A percentile compares a stretch with the other conserved stretches of the same genome.
Evolutionary conservation across 2,888 invertebrate genomes (phyloP).

Genomic region (Lypha dubia): DNA sequence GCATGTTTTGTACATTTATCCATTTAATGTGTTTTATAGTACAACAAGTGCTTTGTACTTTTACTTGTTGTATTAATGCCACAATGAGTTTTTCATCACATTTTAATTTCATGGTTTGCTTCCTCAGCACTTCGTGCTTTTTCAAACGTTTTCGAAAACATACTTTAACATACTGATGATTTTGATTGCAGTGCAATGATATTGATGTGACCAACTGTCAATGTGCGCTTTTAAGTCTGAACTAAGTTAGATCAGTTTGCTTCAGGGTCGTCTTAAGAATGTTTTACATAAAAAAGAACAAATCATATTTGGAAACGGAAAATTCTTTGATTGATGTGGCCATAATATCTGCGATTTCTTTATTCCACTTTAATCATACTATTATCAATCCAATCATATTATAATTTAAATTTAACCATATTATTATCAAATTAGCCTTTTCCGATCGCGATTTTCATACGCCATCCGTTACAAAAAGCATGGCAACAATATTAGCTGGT

Average conservation of each 20-base stretch:
- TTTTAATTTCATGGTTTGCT: conserved; percentile 83
- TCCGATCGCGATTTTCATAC: too few species aligned
- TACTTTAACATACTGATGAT: conserved; percentile 27
- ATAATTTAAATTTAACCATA: too few species aligned
- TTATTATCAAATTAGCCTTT: too few species aligned
- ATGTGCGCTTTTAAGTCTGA: background rate
- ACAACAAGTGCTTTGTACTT: conserved; percentile 68
- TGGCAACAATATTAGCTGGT: conserved; percentile 18
- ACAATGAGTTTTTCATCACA: conserved; percentile 78
- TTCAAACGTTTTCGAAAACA: conserved; percentile 61
- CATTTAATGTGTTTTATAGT: conserved; percentile 58
- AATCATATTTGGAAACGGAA: too few species aligned
- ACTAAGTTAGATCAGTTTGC: background rate
- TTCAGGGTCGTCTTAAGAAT: too few species aligned
- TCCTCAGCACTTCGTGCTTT: conserved; percentile 73
- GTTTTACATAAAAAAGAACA: too few species aligned
- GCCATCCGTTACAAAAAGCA: too few species aligned
- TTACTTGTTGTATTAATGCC: conserved; percentile 75
- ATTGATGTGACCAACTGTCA: conserved; percentile 8
- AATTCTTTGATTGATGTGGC: too few species aligned
- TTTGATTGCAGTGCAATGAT: conserved; percentile 11
- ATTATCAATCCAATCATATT: too few species aligned
- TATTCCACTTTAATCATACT: too few species aligned
- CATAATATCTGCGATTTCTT: too few species aligned
- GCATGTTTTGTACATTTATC: conserved; percentile 32